Evolutionary conservation across 2,797 vertebrate species (phyloP).

Genomic region (Cyprinodon diabolis): DNA sequence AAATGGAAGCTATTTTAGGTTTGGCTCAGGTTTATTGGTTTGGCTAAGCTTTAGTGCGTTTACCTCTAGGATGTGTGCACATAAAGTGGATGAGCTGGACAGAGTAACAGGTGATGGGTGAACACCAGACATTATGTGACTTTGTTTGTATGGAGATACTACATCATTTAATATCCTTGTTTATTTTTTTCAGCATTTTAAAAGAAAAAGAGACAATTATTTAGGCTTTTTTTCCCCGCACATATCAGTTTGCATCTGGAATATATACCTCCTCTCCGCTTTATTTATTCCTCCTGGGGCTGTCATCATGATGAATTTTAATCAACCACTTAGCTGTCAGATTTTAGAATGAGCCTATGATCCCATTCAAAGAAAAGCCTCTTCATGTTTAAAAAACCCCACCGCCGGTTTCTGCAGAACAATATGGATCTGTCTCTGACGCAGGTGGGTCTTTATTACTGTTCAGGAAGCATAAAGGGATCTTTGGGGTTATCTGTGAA

Average conservation of each 20-base stretch:
- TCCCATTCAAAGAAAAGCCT: constrained; percentile 47
- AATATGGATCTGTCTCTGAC: constrained; percentile 60
- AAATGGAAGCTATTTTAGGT: constrained; percentile 59
- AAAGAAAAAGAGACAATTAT: background rate
- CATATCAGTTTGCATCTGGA: background rate
- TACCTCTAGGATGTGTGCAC: constrained; percentile 20
- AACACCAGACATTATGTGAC: constrained; percentile 25
- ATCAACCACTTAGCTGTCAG: constrained; percentile 13
- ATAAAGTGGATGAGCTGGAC: constrained; percentile 24
- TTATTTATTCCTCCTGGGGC: constrained; percentile 2
- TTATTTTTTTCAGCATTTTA: background rate
- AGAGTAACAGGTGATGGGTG: constrained; percentile 16
- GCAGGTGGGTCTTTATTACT: constrained; percentile 64
- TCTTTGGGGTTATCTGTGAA: constrained; percentile 40
- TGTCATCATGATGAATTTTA: constrained; percentile 37
- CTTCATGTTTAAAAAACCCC: constrained; percentile 68
- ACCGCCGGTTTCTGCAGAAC: constrained; percentile 20
- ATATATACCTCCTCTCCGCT: background rate
- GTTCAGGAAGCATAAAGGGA: constrained; percentile 52
- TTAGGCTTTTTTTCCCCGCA: background rate
- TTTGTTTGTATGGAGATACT: constrained; percentile 27
- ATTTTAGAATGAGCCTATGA: constrained; percentile 53
- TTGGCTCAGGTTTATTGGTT: constrained; percentile 48
- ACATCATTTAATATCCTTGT: constrained; percentile 11
- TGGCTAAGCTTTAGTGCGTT: constrained; percentile 45